Evolutionary conservation across 1,140 invertebrate species (phyloP), one percentile per base, ranked within the genome.

Genomic region (Drosophila kepulauana): DNA sequence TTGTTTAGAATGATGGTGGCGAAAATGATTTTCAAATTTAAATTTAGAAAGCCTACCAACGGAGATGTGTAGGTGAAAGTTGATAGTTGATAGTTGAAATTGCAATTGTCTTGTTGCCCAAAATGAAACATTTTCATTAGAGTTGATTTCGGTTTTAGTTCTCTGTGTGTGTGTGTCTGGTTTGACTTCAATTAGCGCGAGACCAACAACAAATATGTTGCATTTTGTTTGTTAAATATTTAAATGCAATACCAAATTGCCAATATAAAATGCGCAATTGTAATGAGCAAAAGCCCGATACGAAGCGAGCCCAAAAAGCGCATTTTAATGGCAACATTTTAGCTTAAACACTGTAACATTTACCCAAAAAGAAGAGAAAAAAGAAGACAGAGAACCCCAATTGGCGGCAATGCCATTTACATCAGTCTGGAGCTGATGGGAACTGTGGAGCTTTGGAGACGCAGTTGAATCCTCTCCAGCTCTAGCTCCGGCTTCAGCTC

Each of bases 301-400:
- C 28, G n/a, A 30, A 10, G 16, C 2, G 10, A n/a, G 6, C 6
- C 28, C 43, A 48, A 73, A 69, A 70, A 75, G 72, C 61, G 61
- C 82, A 73, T 86, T 85, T 84, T 85, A 85, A 86, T 87, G 82
- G 61, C 76, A 73, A 68, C 82, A 87, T 86, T 86, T 86, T 86
- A 86, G 82, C 82, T 86, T 87, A 85, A 85, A 85, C 78, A 86
- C 69, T 75, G 62, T 63, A 75, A 73, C 78, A 78, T 81, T 75
- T 86, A 76, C 76, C 75, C 69, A 66, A 49, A 64, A 85, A 54
- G 11, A 30, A 20, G 10, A 16, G 16, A 16, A 16, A 16, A 16
- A 16, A 16, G 16, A 16, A 15, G 1, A 16, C 1, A 30, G 8
- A 54, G 86, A 75, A 25, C 20, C 20, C 81, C 77, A 80, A 84